Percentiles rank a stretch among this genome's conserved stretches.
Evolutionary conservation across 2,797 vertebrate genomes (phyloP).

Genomic region (Emydoidea blandingii): DNA sequence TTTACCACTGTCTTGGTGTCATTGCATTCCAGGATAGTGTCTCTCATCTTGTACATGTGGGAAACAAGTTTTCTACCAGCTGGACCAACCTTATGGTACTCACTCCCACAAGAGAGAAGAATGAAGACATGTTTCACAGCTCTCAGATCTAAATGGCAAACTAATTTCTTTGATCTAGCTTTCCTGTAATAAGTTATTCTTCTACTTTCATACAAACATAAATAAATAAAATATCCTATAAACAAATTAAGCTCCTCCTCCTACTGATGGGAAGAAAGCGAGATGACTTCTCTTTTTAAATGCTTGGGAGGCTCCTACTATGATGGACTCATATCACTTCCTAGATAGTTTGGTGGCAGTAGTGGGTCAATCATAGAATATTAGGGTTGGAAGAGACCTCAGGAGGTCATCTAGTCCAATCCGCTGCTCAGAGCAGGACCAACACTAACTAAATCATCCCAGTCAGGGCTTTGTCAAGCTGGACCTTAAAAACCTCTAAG

Average conservation of each 20-base stretch:
- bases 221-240: not conserved
- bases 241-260: not conserved
- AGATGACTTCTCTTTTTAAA: rapidly evolving
- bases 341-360: not conserved
- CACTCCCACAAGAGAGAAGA: not conserved
- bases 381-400: too few species aligned
- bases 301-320: not conserved
- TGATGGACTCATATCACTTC: not conserved
- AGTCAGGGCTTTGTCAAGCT: too few species aligned
- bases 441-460: too few species aligned
- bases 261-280: not conserved
- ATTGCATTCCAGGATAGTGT: not conserved
- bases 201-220: not conserved
- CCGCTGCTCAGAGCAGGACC: too few species aligned
- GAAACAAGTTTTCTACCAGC: not conserved
- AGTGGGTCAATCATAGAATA: not conserved
- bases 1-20: rapidly evolving
- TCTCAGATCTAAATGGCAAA: not conserved
- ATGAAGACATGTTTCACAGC: not conserved
- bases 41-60: not conserved
- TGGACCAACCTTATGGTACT: not conserved
- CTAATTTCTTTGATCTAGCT: not conserved
- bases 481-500: too few species aligned
- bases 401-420: too few species aligned
- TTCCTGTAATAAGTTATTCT: not conserved